Percentiles rank a stretch among this genome's conserved stretches.
These are phyloP conservation scores for Limenitis camilla DNA, from an alignment of 2,888 invertebrate genomes.

Conservation along the genomic window DNA sequence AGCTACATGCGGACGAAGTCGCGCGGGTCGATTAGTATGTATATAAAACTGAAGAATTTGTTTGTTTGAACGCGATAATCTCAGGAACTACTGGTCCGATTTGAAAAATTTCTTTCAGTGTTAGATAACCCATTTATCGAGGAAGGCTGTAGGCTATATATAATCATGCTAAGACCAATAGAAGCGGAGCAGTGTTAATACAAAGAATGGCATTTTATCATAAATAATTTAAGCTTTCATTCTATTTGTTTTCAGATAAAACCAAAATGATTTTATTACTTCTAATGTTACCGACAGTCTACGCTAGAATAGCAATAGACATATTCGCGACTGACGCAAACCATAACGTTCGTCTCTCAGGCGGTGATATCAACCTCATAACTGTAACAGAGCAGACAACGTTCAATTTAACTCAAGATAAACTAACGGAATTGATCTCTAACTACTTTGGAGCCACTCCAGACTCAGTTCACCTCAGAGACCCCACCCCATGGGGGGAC, in stretches of 20 bases:
- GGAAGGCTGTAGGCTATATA: no score
- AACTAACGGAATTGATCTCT: slow-evolving; percentile 30
- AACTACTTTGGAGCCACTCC: slow-evolving; percentile 33
- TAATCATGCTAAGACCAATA: no score
- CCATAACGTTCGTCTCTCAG: slow-evolving; percentile 24
- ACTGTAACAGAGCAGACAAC: slow-evolving; percentile 32
- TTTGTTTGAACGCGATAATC: no score
- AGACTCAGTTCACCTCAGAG: slow-evolving; percentile 31
- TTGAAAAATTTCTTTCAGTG: no score
- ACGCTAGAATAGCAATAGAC: slow-evolving; percentile 35
- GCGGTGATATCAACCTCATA: slow-evolving; percentile 30
- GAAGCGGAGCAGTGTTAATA: no score
- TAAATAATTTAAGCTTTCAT: no score
- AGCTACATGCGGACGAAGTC: no score
- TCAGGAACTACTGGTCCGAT: no score
- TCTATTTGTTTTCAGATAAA: not conserved
- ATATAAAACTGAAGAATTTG: no score
- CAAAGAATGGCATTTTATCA: no score
- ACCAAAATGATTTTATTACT: slow-evolving; percentile 22
- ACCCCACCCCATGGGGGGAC: slow-evolving; percentile 46
- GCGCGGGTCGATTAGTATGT: no score
- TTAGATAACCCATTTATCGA: no score
- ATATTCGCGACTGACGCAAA: slow-evolving; percentile 28
- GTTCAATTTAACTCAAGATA: slow-evolving; percentile 34
- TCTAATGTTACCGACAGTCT: slow-evolving; percentile 26